These are phyloP conservation scores for Colaptes auratus DNA, from an alignment of 2,113 vertebrate species.

Conservation along the genomic window DNA sequence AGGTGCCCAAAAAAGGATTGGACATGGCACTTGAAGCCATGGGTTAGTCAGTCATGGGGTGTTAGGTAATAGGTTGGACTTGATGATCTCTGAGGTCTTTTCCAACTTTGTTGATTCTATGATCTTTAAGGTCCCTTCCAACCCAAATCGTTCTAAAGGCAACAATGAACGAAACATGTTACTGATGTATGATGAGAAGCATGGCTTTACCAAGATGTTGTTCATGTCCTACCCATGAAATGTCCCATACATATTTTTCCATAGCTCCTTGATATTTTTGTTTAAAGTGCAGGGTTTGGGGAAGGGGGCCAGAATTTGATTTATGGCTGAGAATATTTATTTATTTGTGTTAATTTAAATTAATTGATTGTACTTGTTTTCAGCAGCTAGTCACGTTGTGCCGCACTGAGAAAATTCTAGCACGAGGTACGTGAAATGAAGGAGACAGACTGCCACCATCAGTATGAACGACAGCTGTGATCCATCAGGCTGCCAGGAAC, in stretches of 20 bases:
- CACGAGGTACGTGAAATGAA: background rate
- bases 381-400: background rate
- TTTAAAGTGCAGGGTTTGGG: background rate
- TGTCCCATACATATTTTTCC: background rate
- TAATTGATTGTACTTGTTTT: background rate
- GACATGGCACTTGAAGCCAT: too few relatives aligned
- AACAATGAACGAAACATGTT: background rate
- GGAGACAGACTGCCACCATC: slow-evolving; percentile 11
- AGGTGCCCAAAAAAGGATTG: too few relatives aligned
- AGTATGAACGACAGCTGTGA: slow-evolving; percentile 5
- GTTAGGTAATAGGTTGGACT: too few relatives aligned
- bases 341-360: background rate
- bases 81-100: too few relatives aligned
- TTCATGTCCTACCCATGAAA: background rate
- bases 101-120: too few relatives aligned
- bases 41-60: too few relatives aligned
- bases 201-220: background rate
- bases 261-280: background rate
- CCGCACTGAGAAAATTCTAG: background rate
- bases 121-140: too few relatives aligned
- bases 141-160: too few relatives aligned
- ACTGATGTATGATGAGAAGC: background rate
- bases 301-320: too few relatives aligned
- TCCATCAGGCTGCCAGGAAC: slow-evolving; percentile 24
- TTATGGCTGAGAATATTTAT: too few relatives aligned